A percentile compares a stretch with the other conserved stretches of the same genome.
Evolutionary conservation across 2,113 vertebrate species (phyloP).

Genomic region (Pimephales promelas): DNA sequence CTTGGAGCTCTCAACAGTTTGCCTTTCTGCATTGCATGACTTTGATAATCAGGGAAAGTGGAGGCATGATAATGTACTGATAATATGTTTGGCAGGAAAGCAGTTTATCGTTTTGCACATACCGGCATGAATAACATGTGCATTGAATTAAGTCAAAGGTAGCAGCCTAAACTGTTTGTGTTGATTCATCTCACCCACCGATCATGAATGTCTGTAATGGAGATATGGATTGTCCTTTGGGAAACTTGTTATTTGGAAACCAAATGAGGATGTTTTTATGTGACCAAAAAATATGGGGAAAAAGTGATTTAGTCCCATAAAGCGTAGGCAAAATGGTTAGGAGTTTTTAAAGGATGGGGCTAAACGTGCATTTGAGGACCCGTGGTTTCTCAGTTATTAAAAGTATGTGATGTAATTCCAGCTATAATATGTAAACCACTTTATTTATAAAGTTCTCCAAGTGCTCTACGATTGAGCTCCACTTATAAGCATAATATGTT

Average conservation of each 20-base stretch:
- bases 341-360: neutral
- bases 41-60: slow-evolving; percentile 36
- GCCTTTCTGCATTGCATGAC: slow-evolving; percentile 54
- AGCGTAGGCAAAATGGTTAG: neutral
- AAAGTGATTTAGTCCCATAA: neutral
- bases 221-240: neutral
- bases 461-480: neutral
- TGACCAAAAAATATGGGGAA: slow-evolving; percentile 6
- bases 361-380: neutral
- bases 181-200: neutral
- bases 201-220: neutral
- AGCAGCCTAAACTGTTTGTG: neutral
- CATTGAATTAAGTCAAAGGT: slow-evolving; percentile 32
- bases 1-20: slow-evolving; percentile 50
- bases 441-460: neutral
- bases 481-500: neutral
- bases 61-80: slow-evolving; percentile 58
- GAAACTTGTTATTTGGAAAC: slow-evolving; percentile 6
- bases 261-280: slow-evolving; percentile 3
- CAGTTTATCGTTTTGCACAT: slow-evolving; percentile 32
- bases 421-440: neutral
- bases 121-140: slow-evolving; percentile 30
- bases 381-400: neutral
- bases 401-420: neutral
- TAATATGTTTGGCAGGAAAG: slow-evolving; percentile 52